Percentiles rank a stretch among this genome's conserved stretches.
Evolutionary conservation across 2,797 vertebrate genomes (phyloP).

Genomic region (Linurgus olivaceus): DNA sequence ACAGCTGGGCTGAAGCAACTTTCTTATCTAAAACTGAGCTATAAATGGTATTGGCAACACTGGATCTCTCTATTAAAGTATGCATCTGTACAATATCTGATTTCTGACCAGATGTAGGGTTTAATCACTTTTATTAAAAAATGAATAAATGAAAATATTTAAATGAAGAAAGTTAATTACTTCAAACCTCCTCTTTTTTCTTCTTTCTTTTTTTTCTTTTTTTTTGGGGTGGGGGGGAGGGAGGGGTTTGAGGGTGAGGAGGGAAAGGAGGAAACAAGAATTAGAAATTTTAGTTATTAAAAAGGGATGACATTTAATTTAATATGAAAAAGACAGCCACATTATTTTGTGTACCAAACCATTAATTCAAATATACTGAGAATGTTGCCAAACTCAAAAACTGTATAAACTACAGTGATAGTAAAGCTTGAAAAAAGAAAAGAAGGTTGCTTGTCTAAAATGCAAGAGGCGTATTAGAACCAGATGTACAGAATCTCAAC

Average conservation of each 20-base stretch:
- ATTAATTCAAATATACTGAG: neutral
- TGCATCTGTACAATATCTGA: neutral
- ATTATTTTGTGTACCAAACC: neutral
- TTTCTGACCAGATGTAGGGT: slow-evolving; percentile 3
- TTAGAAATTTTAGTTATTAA: neutral
- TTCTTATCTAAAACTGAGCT: slow-evolving; percentile 38
- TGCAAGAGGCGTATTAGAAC: slow-evolving; percentile 71
- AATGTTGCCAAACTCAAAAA: slow-evolving; percentile 8
- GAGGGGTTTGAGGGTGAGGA: neutral
- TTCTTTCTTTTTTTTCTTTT: too few relatives aligned
- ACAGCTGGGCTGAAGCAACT: slow-evolving; percentile 32
- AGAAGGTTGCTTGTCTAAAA: slow-evolving; percentile 70
- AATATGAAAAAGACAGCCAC: neutral
- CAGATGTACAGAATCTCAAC: slow-evolving; percentile 76
- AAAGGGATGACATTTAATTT: neutral
- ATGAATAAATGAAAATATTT: neutral
- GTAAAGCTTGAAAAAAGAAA: slow-evolving; percentile 62
- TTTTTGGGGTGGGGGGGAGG: fast-evolving
- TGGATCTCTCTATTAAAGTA: neutral
- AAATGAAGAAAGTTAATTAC: neutral
- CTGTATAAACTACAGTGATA: slow-evolving; percentile 42
- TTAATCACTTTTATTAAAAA: neutral
- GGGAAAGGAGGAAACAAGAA: neutral
- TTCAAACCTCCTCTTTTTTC: fast-evolving
- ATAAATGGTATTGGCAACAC: neutral